A percentile compares a stretch with the other conserved stretches of the same genome.
These are phyloP conservation scores for Atlantisia rogersi DNA, from an alignment of 2,113 vertebrate genomes.

Conservation along the genomic window DNA sequence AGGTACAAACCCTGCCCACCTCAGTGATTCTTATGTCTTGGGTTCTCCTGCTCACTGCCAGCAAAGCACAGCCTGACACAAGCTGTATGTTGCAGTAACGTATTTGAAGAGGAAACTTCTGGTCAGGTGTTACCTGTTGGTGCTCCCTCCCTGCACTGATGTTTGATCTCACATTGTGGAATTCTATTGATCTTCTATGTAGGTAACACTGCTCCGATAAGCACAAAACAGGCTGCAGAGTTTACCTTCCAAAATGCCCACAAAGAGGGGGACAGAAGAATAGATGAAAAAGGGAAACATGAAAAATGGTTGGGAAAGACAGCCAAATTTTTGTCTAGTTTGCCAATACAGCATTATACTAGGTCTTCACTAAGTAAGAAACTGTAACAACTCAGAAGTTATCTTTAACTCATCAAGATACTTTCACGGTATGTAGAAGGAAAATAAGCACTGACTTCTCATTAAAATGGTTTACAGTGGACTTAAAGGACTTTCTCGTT, in stretches of 20 bases:
- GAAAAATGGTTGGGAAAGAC: not conserved
- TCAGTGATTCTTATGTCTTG: not conserved
- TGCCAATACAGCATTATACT: not conserved
- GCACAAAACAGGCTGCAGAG: not conserved
- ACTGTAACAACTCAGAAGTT: not conserved
- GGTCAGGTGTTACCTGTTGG: not conserved
- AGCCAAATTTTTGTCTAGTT: not conserved
- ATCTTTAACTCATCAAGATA: not conserved
- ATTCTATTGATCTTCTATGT: not conserved
- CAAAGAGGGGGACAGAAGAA: not conserved
- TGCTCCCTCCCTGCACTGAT: not conserved
- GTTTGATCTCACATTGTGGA: not conserved
- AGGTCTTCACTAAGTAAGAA: not conserved
- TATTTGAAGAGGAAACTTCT: not conserved
- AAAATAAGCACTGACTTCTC: not conserved
- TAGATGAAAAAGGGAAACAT: not conserved
- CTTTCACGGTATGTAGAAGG: not conserved
- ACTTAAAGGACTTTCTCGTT: not conserved
- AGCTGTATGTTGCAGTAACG: not conserved
- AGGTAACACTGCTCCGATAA: not conserved
- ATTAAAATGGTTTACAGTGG: not conserved
- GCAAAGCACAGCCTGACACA: not conserved
- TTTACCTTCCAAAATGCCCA: not conserved
- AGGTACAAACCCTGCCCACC: not conserved
- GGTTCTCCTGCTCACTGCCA: not conserved